Evolutionary conservation across 1,140 invertebrate genomes (phyloP), one percentile per base, ranked within the genome.

Genomic region (Belonocnema kinseyi): DNA sequence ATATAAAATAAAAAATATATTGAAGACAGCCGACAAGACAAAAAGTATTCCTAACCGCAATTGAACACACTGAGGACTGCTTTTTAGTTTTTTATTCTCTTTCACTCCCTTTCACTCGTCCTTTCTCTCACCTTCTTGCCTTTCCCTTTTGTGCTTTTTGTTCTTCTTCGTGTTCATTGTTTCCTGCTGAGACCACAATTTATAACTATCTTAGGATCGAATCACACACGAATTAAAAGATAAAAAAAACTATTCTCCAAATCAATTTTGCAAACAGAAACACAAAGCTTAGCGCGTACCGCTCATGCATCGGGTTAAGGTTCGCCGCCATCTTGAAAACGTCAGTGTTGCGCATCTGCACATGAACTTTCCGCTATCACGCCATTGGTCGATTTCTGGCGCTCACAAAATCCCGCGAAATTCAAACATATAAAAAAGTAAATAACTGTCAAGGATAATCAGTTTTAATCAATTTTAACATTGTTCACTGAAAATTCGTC

Each of bases 71-170:
- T 53, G 50, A 56, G 53, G 16, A 53, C 8, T 78, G 40, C 10
- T 46, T 46, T 46, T 46, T 46, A 46, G 6, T 46, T 46, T 46
- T 46, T 10, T 10, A 40, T 66, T 40, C 33, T 19, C 14, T 71
- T 19, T 7, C 21, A 54, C 17, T 72, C 52, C 40, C 75, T 77
- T 75, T 79, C 70, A 73, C 78, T 40, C 46, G 40, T n/a, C 8
- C 71, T 72, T 80, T 72, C 61, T 83, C 89, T 90, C 89, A 94
- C 94, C 94, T 92, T 94, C 94, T 86, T 93, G 91, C 83, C 92
- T 92, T 81, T 95, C 94, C 33, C 93, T 92, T 83, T 95, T 95
- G 86, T 95, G 94, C 83, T 95, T 96, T 89, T 95, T 96, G 84
- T 95, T 95, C 83, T 95, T 96, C 88, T 95, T 95, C 74, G 90